phyloP scores from a whole-genome alignment of 2,888 invertebrate genomes.

The Cepaea hortensis region DNA sequence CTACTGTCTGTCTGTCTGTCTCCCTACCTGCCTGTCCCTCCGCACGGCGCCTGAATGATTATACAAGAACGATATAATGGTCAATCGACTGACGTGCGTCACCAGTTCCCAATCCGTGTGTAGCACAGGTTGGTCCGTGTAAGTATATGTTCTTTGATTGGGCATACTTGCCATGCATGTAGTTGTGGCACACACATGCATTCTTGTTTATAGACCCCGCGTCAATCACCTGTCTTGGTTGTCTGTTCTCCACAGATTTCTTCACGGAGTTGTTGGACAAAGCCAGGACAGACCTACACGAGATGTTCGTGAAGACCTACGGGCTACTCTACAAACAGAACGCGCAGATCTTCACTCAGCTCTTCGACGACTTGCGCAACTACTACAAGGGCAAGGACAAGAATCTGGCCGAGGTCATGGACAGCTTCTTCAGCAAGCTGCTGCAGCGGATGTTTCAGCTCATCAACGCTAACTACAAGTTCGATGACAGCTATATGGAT shows the following conservation, averaged over 20 bases:
- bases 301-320: conserved; percentile 96
- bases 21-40: background rate
- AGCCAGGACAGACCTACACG: conserved; percentile 91
- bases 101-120: too few relatives aligned
- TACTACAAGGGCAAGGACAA: conserved; percentile 86
- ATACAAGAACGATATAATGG: too few relatives aligned
- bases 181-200: too few relatives aligned
- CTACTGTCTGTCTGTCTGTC: background rate
- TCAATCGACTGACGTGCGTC: too few relatives aligned
- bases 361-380: conserved; percentile 91
- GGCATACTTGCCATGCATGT: too few relatives aligned
- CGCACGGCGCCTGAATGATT: too few relatives aligned
- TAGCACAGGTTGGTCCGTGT: too few relatives aligned
- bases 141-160: too few relatives aligned
- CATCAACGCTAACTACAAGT: conserved; percentile 91
- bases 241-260: conserved; percentile 83
- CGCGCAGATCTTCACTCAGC: conserved; percentile 91
- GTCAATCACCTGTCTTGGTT: too few relatives aligned
- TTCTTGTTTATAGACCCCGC: too few relatives aligned
- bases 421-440: conserved; percentile 92
- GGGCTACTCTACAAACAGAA: conserved; percentile 96
- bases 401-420: conserved; percentile 90
- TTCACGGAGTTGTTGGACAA: conserved; percentile 89
- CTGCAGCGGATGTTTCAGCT: conserved; percentile 94
- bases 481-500: conserved; percentile 86